Conservation (phyloP, 1,140 invertebrate genomes). For the Micrasema minimum region DNA sequence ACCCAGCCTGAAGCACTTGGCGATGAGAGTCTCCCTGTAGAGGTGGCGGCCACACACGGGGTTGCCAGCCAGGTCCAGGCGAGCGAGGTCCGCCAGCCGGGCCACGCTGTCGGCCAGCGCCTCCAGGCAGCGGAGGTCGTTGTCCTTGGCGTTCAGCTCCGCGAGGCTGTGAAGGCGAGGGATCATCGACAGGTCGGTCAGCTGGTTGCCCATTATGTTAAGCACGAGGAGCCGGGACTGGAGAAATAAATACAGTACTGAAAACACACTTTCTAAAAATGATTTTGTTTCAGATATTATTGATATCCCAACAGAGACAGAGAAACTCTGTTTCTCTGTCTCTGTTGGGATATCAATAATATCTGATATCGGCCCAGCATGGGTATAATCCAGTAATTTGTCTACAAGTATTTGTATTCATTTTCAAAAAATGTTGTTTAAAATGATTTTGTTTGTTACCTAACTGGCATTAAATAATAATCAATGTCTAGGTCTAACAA, state of each 20-base stretch:
- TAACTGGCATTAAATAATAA: too few species aligned
- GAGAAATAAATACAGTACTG: slow-evolving; percentile 26
- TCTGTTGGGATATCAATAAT: too few species aligned
- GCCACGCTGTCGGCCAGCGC: slow-evolving; percentile 66
- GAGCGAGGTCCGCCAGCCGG: slow-evolving; percentile 65
- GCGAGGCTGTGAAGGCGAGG: slow-evolving; percentile 60
- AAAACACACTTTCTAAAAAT: neutral
- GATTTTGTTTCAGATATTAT: too few species aligned
- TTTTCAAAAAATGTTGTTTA: too few species aligned
- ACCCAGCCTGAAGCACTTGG: slow-evolving; percentile 69
- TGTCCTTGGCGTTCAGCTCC: slow-evolving; percentile 64
- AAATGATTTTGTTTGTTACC: too few species aligned
- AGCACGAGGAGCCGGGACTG: slow-evolving; percentile 63
- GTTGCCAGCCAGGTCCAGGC: slow-evolving; percentile 70
- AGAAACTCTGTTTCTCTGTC: too few species aligned
- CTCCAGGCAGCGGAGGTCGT: slow-evolving; percentile 63
- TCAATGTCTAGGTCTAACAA: too few species aligned
- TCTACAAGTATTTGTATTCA: too few species aligned
- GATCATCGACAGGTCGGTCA: slow-evolving; percentile 61
- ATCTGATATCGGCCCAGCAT: too few species aligned
- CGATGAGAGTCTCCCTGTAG: slow-evolving; percentile 75
- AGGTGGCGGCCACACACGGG: slow-evolving; percentile 69
- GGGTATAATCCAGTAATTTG: too few species aligned
- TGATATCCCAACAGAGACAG: too few species aligned
- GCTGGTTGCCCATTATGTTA: slow-evolving; percentile 66